A percentile compares a stretch with the other conserved stretches of the same genome.
Conservation (phyloP, 2,113 vertebrate genomes). For the Brachionichthys hirsutus region DNA sequence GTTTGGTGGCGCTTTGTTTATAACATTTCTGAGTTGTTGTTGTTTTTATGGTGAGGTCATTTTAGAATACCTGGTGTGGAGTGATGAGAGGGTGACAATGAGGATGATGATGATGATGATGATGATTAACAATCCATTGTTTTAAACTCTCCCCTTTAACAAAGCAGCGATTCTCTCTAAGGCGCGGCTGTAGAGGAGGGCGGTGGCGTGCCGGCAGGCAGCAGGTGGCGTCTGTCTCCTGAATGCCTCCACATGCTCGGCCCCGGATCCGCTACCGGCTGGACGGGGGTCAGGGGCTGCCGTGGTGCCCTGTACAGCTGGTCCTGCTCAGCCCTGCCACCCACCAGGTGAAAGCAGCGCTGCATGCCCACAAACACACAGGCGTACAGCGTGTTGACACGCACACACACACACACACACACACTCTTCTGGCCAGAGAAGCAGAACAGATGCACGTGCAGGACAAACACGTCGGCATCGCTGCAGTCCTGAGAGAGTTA, state of each 20-base stretch:
- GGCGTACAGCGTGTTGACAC: too few relatives aligned
- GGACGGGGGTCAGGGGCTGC: conserved; percentile 53
- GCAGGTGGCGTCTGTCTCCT: conserved; percentile 66
- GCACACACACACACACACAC: not conserved
- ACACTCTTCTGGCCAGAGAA: conserved; percentile 37
- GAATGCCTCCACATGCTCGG: conserved; percentile 72
- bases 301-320: conserved; percentile 56
- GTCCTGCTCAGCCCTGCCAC: conserved; percentile 57
- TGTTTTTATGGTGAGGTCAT: not conserved
- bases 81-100: not conserved
- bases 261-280: conserved; percentile 55
- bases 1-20: not conserved
- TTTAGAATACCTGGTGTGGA: not conserved
- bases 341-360: conserved; percentile 48
- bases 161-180: conserved; percentile 45
- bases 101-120: too few relatives aligned
- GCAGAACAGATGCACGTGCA: conserved; percentile 45
- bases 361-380: conserved; percentile 11
- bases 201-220: conserved; percentile 52
- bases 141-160: conserved; percentile 32
- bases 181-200: conserved; percentile 42
- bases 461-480: conserved; percentile 32
- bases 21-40: not conserved
- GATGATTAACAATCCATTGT: conserved; percentile 16
- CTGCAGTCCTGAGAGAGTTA: conserved; percentile 39